Base-by-base conservation (phyloP, 2,113 vertebrate genomes). In the Sula dactylatra region DNA sequence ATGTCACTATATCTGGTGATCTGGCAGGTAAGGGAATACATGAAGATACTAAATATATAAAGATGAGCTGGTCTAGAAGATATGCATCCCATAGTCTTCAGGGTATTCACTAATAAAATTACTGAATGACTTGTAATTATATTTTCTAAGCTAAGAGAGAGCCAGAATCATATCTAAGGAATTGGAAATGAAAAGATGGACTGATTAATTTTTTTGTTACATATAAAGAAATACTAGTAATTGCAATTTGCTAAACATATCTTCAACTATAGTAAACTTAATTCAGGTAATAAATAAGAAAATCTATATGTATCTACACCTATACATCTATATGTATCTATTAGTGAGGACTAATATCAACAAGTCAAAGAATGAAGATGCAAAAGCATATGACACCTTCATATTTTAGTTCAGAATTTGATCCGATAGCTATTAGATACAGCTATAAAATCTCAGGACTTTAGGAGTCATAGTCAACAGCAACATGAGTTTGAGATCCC, bases 51-150 rank as follows among this genome's bases (percentile, higher is more conserved):
- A 56, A 84, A 89, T 94, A 82, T 89, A 82, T 92, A 96, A 82
- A 74, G 77, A 97, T 92, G 80, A 94, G 31, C 66, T 47, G 74
- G 56, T 71, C 79, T 86, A 64, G 88, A 82, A 92, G 80, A 96
- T 94, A 92, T 47, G 58, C 71, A 93, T 80, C 58, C 82, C 9
- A 11, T 69, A 74, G 52, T 95, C 90, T 94, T 92, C 49, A 78
- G 93, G 49, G 93, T 88, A 95, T 94, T 95, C 82, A 74, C 49
- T 93, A 97, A 89, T 84, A 90, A 96, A 96, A 97, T 95, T 96
- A 92, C 88, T 56, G 65, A 86, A 78, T 88, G 90, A 74, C 80
- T 94, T 94, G 76, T 96, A 96, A 97, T 95, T 97, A 85, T 91
- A 76, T 92, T 96, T 82, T 84, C 19, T 91, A 95, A 94, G 93